These are phyloP conservation scores for Lipotes vexillifer DNA, from an alignment of 2,113 vertebrate genomes.

Conservation along the genomic window DNA sequence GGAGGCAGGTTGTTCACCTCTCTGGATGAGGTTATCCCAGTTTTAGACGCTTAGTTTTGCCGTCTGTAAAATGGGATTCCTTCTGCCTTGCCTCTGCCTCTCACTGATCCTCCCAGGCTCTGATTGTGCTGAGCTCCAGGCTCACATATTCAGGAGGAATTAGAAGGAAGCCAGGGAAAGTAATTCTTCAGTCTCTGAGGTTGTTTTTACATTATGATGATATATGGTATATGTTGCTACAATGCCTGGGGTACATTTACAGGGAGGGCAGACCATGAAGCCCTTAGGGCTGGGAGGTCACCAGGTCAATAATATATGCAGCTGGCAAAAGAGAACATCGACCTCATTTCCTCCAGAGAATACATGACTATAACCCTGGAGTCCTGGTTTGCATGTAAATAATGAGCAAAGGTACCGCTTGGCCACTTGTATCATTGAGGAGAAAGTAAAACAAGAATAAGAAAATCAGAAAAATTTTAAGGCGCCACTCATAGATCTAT, in stretches of 20 bases:
- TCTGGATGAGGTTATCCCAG: background rate
- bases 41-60: background rate
- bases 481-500: background rate
- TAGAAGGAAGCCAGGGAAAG: background rate
- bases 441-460: background rate
- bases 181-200: background rate
- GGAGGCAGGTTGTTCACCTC: background rate
- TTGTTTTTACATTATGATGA: background rate
- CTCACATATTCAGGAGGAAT: background rate
- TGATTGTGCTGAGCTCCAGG: background rate
- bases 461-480: slow-evolving; percentile 41
- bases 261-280: background rate
- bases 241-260: background rate
- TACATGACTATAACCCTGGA: background rate
- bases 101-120: background rate
- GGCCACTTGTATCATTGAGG: background rate
- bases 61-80: background rate
- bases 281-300: background rate
- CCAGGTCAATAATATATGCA: background rate
- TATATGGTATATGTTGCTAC: background rate
- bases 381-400: slow-evolving; percentile 23
- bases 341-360: background rate
- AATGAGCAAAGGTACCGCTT: background rate
- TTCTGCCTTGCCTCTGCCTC: background rate
- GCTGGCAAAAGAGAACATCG: background rate